Conservation (phyloP, 2,797 vertebrate genomes). For the Anableps anableps region DNA sequence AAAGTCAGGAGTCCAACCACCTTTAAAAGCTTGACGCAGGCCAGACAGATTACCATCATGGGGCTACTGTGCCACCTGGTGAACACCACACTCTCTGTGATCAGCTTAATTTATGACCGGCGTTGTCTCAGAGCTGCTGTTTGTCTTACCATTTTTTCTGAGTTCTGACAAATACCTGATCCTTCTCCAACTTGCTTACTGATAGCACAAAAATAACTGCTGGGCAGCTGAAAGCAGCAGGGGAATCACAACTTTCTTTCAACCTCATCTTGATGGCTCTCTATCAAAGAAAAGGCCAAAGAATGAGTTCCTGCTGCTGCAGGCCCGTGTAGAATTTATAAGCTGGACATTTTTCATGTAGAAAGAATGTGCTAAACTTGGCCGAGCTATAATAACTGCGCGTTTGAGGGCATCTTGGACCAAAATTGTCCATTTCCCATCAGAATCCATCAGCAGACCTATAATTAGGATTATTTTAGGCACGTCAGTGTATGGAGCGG, state of each 20-base stretch:
- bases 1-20: conserved; percentile 47
- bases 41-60: conserved; percentile 66
- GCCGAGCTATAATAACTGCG: conserved; percentile 71
- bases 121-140: conserved; percentile 33
- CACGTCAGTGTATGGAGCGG: conserved; percentile 71
- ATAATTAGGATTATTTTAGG: conserved; percentile 84
- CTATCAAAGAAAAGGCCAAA: conserved; percentile 41
- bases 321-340: conserved; percentile 44
- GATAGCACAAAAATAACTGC: conserved; percentile 32
- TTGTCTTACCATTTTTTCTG: conserved; percentile 39
- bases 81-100: conserved; percentile 56
- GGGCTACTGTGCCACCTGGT: conserved; percentile 61
- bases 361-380: conserved; percentile 77
- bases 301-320: conserved; percentile 50
- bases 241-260: conserved; percentile 38
- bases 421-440: conserved; percentile 76
- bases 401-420: conserved; percentile 66
- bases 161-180: conserved; percentile 42
- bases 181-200: conserved; percentile 35
- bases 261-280: conserved; percentile 37
- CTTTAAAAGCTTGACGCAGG: conserved; percentile 61
- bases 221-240: conserved; percentile 19
- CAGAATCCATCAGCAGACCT: conserved; percentile 72
- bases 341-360: conserved; percentile 52
- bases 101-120: conserved; percentile 58